A percentile compares a stretch with the other conserved stretches of the same genome.
These are phyloP conservation scores for Elysia chlorotica DNA, from an alignment of 1,140 invertebrate species.

Conservation along the genomic window DNA sequence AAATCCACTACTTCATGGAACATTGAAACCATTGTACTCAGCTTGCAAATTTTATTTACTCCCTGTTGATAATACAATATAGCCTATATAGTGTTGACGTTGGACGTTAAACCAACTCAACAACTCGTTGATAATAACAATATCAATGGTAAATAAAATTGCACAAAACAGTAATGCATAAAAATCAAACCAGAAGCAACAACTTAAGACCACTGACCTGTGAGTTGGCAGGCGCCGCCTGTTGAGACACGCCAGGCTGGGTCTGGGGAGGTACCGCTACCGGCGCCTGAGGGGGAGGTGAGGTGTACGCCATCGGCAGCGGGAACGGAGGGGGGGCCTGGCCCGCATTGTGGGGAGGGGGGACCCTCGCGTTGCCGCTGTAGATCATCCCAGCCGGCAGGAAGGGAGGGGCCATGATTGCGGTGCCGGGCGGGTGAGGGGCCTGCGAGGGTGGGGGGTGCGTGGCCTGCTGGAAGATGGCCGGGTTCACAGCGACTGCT, in stretches of 20 bases:
- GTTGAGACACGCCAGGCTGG: no score
- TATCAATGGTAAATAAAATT: no score
- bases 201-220: neutral
- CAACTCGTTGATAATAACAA: no score
- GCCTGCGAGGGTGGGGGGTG: neutral
- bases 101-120: no score
- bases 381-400: slow-evolving; percentile 17
- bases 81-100: no score
- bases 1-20: no score
- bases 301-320: slow-evolving; percentile 5
- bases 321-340: slow-evolving; percentile 4
- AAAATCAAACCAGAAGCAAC: neutral
- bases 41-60: no score
- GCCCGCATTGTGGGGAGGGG: slow-evolving; percentile 9
- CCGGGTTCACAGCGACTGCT: no score
- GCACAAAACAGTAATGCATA: neutral
- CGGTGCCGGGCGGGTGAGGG: neutral
- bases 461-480: slow-evolving; percentile 6
- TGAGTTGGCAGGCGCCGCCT: no score
- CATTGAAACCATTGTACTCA: no score
- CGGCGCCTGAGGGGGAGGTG: slow-evolving; percentile 6
- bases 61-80: no score
- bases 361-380: slow-evolving; percentile 1
- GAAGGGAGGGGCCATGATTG: slow-evolving; percentile 5
- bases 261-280: neutral